Base-by-base conservation (phyloP, 2,888 invertebrate genomes). In the Artemia sinica region DNA sequence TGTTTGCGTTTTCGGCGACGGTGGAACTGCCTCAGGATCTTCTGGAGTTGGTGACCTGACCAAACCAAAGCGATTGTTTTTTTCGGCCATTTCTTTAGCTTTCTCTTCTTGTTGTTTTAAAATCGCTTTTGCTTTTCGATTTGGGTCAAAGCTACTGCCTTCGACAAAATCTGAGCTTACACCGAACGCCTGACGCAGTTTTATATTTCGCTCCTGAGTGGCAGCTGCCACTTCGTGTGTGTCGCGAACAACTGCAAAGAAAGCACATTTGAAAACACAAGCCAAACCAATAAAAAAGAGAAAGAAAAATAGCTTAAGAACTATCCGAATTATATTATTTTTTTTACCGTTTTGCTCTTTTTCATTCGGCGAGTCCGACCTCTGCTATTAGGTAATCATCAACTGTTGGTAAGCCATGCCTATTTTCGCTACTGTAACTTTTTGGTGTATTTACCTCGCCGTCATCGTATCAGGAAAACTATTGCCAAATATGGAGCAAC, bases 151-250 rank as follows among this genome's bases (percentile, higher is more conserved):
- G 77, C 92, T 91, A 76, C 89, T 88, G 72, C 95, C 95, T 78
- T 94, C 94, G 69, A 93, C 89, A 80, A 94, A 96, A 75, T 86
- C 87, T 74, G 91, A 89, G 49, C 91, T 88, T 74, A 97, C 91
- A 70, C 95, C 94, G 78, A 96, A 95, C 8, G 95, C 96, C 77
- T 91, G 90, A 69, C 93, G 86, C 71, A 96, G 81, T 70, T 88
- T 86, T 3, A 90, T 90, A 82, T 96, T 96, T 80, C 95, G 95
- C 79, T 91, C 90, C 76, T 91, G 89, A 78, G 94, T 94, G 48
- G 95, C 94, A 78, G 92, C 92, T 1, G 96, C 95, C 72, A 93
- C 86, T 79, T 94, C 91, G 81, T 97, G 96, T 66, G 93, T 94
- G 77, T 94, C 95, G 72, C 89, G 89, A 72, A 91, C 91, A n/a